Evolutionary conservation across 2,888 invertebrate genomes (phyloP).

Genomic region (Apodemia mormo): DNA sequence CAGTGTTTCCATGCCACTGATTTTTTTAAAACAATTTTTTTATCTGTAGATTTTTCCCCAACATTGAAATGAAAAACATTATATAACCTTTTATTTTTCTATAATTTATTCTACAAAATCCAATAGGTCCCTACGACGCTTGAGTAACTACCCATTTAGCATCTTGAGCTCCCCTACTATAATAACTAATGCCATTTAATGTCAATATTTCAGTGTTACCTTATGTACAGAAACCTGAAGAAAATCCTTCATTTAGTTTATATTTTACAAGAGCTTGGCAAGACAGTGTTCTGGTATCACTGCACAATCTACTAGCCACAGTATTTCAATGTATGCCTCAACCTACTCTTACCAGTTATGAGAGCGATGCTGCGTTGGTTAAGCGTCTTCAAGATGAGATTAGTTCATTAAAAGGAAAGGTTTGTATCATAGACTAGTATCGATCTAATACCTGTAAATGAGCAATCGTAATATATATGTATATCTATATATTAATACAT

Average conservation of each 20-base stretch:
- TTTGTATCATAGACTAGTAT: conserved; percentile 31
- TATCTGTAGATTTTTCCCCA: no score
- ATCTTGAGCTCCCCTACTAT: no score
- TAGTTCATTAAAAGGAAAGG: conserved; percentile 81
- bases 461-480: no score
- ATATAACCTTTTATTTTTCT: no score
- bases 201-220: conserved; percentile 88
- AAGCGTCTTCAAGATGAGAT: conserved; percentile 93
- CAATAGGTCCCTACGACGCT: no score
- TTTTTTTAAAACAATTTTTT: no score
- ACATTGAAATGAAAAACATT: no score
- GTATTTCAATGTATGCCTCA: conserved; percentile 93
- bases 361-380: conserved; percentile 91
- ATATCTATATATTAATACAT: no score
- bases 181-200: background rate
- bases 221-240: conserved; percentile 95
- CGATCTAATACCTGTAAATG: no score
- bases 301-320: conserved; percentile 96
- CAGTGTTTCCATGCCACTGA: no score
- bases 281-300: conserved; percentile 93
- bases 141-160: no score
- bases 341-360: conserved; percentile 92
- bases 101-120: no score
- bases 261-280: conserved; percentile 98
- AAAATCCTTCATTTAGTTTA: conserved; percentile 91